Base-by-base conservation (phyloP, 2,888 invertebrate species). In the Parnassius apollo region DNA sequence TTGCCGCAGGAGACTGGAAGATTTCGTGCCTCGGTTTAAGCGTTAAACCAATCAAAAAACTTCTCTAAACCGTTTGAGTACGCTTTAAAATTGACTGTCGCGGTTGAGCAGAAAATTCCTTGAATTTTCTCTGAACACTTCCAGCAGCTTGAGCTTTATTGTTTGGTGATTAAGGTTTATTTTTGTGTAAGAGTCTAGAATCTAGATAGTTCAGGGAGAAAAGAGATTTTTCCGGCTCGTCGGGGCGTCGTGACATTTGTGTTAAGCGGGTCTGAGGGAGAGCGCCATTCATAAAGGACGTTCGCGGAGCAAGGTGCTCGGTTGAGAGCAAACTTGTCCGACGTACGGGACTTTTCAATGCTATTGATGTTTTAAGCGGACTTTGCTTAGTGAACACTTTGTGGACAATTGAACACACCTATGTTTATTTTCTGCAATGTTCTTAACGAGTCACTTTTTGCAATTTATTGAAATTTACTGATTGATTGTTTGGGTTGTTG, bases 1-100 rank as follows among this genome's bases (percentile, higher is more conserved):
- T 91, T 91, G 89, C 90, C 89, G 86, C 87, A 82, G 85, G 89
- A 90, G 88, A 88, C 89, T 83, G 87, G 84, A 91, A 91, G 91
- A 91, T 90, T 89, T 90, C 86, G 87, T 82, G 83, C 82, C 80
- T 75, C 76, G 79, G 71, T 80, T 75, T 73, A 72, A 66, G 64
- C 67, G 65, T 61, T 53, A 45, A 66, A 64, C 52, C 76, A 71
- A 64, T 66, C 75, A 65, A 75, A 71, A 71, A 69, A 63, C 70
- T 51, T 68, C 75, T 68, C 63, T 71, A 73, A 65, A 64, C 49
- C 62, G 42, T 50, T 58, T 62, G 49, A 65, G 76, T 77, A 86
- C 74, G 80, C 69, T 75, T 75, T 69, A 75, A 71, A 83, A 71
- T 83, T 68, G 69, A 75, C 68, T 75, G 76, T 62, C 69, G 69